Conservation (phyloP, 2,888 invertebrate genomes). For the Protophormia terraenovae region DNA sequence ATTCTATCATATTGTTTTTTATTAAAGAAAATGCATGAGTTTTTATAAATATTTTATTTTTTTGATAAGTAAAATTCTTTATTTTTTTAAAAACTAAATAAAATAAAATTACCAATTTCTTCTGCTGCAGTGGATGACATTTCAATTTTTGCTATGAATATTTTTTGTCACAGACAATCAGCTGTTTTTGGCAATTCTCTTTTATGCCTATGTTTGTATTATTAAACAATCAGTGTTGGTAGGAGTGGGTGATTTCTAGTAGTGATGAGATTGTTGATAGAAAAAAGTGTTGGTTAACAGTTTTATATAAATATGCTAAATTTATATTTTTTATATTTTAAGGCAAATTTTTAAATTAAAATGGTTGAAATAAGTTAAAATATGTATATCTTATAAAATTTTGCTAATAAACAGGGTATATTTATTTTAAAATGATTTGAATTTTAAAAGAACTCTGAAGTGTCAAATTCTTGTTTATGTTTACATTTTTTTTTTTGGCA, state of each 20-base stretch:
- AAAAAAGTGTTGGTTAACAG: background rate
- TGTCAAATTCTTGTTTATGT: no score
- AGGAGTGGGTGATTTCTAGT: background rate
- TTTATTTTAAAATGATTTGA: no score
- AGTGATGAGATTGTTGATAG: background rate
- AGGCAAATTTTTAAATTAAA: no score
- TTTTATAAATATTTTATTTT: background rate
- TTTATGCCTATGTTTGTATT: constrained; percentile 32
- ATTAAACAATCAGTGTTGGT: constrained; percentile 52
- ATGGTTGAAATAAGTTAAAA: no score
- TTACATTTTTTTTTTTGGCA: no score
- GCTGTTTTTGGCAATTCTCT: constrained; percentile 35
- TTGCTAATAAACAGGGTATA: no score
- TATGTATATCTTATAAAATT: no score
- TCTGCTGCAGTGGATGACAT: constrained; percentile 79
- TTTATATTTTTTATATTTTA: background rate
- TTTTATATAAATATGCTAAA: background rate
- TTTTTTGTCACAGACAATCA: constrained; percentile 21
- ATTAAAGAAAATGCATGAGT: background rate
- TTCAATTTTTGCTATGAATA: constrained; percentile 69
- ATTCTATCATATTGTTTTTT: background rate
- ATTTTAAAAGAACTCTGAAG: no score
- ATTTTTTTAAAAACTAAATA: constrained; percentile 31
- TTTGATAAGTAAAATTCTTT: background rate
- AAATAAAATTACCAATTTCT: constrained; percentile 79